Evolutionary conservation across 2,797 vertebrate genomes (phyloP), one percentile per base, ranked within the genome.

Genomic region (Tinamus major): DNA sequence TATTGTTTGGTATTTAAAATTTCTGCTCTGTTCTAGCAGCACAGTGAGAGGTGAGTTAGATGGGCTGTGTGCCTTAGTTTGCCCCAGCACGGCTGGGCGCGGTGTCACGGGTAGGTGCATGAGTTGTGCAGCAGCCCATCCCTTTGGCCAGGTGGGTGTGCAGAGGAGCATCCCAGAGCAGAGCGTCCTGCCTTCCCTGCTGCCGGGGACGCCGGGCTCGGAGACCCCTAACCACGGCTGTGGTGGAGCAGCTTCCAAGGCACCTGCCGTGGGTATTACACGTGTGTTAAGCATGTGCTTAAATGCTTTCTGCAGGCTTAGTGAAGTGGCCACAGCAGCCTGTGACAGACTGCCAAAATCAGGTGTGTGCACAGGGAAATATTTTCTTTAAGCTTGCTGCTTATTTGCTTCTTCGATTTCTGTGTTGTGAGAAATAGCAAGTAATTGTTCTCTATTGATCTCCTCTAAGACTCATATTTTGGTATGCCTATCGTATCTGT

Each of bases 401-500:
- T 2, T 56, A 72, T 76, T 67, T 55, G 42, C 56, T 76, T 80
- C 94, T 94, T 84, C 56, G 42, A 29, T 70, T 64, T 81, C 37
- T 63, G 4, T 70, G 46, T 76, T 81, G 74, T 2, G n/a, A 56
- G 48, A 84, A 94, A 48, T 3, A 14, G 65, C 59, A 78, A 75
- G 76, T 84, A 62, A 51, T 53, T 92, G 41, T 82, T 94, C 23
- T 59, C 12, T 27, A 19, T 86, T 88, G 24, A 75, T 90, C 55
- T 61, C 79, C n/a, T 69, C n/a, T 0, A 1, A 29, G 18, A 41
- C 63, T 81, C 0, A 1, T 69, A 17, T 23, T 44, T 81, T 81
- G 48, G 24, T 89, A 5, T 85, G 65, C 76, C 48, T 79, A 1
- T 89, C 42, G 35, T 15, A 87, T 69, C 59, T 72, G 55, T 77